phyloP scores from a whole-genome alignment of 2,113 vertebrate genomes.

The Rhinogobius similis region DNA sequence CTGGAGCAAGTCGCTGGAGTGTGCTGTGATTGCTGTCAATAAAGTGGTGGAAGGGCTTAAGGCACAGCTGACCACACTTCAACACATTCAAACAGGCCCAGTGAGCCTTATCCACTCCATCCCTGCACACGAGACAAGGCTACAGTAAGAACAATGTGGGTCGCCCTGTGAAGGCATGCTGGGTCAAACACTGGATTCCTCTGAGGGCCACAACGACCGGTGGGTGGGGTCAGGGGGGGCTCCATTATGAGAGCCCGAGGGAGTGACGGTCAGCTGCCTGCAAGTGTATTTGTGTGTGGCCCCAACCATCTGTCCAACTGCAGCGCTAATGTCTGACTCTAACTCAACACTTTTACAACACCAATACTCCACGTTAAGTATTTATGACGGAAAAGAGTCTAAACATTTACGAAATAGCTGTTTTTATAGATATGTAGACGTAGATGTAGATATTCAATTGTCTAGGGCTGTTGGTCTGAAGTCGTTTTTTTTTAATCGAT shows the following conservation, averaged over 20 bases:
- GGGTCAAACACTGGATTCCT: slow-evolving; percentile 65
- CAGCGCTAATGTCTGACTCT: slow-evolving; percentile 39
- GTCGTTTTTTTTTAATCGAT: no score
- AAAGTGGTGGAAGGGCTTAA: slow-evolving; percentile 48
- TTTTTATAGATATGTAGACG: no score
- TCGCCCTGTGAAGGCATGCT: slow-evolving; percentile 46
- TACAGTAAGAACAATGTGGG: slow-evolving; percentile 46
- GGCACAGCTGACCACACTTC: slow-evolving; percentile 52
- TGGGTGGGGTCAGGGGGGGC: slow-evolving; percentile 12
- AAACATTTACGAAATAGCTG: background rate
- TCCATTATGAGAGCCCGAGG: slow-evolving; percentile 57
- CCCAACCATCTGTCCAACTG: slow-evolving; percentile 68
- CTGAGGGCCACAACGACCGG: slow-evolving; percentile 36
- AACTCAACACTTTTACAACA: slow-evolving; percentile 23
- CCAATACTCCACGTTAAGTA: slow-evolving; percentile 27
- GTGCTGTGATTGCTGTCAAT: slow-evolving; percentile 46
- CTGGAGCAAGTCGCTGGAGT: slow-evolving; percentile 14
- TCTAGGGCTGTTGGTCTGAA: no score
- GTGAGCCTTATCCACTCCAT: slow-evolving; percentile 27
- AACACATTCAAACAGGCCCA: slow-evolving; percentile 24
- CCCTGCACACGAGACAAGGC: slow-evolving; percentile 24
- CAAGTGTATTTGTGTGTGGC: slow-evolving; percentile 50
- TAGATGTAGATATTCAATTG: no score
- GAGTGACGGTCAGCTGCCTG: slow-evolving; percentile 48
- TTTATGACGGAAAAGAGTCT: slow-evolving; percentile 7